Base-by-base conservation (phyloP, 2,888 invertebrate genomes). In the Amphiduros pacificus region DNA sequence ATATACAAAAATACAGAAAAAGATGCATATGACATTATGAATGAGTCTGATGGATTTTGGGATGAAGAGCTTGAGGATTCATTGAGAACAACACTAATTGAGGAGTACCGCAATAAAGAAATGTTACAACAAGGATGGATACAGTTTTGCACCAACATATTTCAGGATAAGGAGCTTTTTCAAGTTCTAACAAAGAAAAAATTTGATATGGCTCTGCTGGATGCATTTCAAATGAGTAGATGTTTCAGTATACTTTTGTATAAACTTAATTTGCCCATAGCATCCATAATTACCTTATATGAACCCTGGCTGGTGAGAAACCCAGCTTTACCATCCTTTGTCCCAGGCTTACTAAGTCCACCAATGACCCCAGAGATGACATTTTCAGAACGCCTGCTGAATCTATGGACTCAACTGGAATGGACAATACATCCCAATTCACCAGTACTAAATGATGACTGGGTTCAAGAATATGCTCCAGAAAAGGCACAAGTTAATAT, bases 221-320 rank as follows among this genome's bases (percentile, higher is more conserved):
- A 67, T 44, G 55, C 41, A 1, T 63, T 67, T 31, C 56, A 54
- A 1, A 26, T 27, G 11, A 28, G 49, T n/a, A 24, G 65, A 20
- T 67, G 67, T 36, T 24, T 54, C n/a, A 57, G 52, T 32, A 36
- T 58, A 5, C 28, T 65, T 2, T 2, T 60, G 20, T 53, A 65
- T 52, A 31, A 53, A 24, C 60, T 67, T 17, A 60, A 44, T 17
- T 22, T 67, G 6, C 67, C 65, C 28, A 65, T 60, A 31, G 55
- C 59, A 2, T 27, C 40, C 17, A 2, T 65, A 11, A 48, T 40
- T 1, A 65, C 67, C 4, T 31, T 49, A n/a, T 61, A 61, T n/a
- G 63, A 67, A 53, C 63, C 63, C 2, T 67, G 67, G 67, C 44
- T 67, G 36, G 29, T 36, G 14, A 53, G 67, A 2, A 61, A 54